Conservation (phyloP, 2,797 vertebrate species). For the Gobionotothen gibberifrons region DNA sequence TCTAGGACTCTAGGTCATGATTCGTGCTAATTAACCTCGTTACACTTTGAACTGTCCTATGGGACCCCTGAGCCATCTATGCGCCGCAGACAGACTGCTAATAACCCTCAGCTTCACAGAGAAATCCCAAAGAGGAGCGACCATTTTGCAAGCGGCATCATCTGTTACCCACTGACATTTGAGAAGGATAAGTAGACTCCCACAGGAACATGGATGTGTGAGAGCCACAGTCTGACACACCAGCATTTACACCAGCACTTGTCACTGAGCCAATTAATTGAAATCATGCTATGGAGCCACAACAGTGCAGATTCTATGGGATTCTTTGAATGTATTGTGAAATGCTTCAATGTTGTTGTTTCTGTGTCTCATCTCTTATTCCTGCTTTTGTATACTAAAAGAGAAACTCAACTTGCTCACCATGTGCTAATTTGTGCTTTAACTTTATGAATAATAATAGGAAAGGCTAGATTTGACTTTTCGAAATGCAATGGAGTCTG, state of each 20-base stretch:
- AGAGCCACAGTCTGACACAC: conserved; percentile 9
- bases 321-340: not conserved
- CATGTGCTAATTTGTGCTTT: conserved; percentile 26
- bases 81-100: conserved; percentile 41
- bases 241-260: not conserved
- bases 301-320: not conserved
- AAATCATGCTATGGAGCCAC: not conserved
- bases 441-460: conserved; percentile 59
- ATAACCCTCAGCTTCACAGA: conserved; percentile 38
- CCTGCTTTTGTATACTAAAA: not conserved
- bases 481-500: conserved; percentile 63
- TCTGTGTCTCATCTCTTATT: not conserved
- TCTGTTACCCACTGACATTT: conserved; percentile 58
- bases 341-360: not conserved
- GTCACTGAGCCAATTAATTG: not conserved
- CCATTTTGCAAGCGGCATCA: conserved; percentile 35
- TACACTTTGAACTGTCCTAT: conserved; percentile 69
- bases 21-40: conserved; percentile 70
- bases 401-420: conserved; percentile 16
- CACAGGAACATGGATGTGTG: not conserved
- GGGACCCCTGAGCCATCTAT: conserved; percentile 60
- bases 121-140: conserved; percentile 49
- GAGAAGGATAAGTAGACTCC: conserved; percentile 37
- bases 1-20: conserved; percentile 49
- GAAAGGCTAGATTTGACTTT: conserved; percentile 64